Conservation (phyloP, 1,140 invertebrate species). For the Dufourea novaeangliae region DNA sequence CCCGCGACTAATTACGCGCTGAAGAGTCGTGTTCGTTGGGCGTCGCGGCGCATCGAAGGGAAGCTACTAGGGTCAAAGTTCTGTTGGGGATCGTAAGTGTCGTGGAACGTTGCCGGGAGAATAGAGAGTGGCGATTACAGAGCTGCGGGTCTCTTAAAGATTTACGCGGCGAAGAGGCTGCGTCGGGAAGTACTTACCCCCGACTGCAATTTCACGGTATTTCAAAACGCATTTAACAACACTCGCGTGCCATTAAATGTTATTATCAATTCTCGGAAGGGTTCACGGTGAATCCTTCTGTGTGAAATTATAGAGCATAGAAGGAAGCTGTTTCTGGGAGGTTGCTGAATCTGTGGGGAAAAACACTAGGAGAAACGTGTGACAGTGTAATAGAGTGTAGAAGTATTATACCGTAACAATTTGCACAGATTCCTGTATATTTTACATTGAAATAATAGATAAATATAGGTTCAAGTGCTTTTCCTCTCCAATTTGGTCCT, state of each 20-base stretch:
- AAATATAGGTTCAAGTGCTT: no score
- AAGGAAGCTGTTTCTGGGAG: no score
- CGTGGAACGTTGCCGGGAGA: not conserved
- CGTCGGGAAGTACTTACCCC: not conserved
- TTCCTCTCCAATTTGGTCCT: no score
- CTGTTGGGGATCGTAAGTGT: not conserved
- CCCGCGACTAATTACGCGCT: conserved; percentile 18
- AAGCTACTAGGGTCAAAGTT: conserved; percentile 16
- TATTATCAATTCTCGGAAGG: no score
- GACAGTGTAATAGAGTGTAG: no score
- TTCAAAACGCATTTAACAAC: not conserved
- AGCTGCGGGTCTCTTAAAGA: conserved; percentile 4
- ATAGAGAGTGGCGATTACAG: conserved; percentile 15
- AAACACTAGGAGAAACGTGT: no score
- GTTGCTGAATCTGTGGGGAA: no score
- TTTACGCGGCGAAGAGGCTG: not conserved
- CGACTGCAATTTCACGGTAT: not conserved
- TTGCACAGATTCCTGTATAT: no score
- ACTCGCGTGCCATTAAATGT: not conserved
- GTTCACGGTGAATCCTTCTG: no score
- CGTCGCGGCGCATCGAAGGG: not conserved
- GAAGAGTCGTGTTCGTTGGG: not conserved
- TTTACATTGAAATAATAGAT: no score
- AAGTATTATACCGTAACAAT: no score
- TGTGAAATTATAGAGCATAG: no score